Base-by-base conservation (phyloP, 2,888 invertebrate genomes). In the Lasius fuliginosus region DNA sequence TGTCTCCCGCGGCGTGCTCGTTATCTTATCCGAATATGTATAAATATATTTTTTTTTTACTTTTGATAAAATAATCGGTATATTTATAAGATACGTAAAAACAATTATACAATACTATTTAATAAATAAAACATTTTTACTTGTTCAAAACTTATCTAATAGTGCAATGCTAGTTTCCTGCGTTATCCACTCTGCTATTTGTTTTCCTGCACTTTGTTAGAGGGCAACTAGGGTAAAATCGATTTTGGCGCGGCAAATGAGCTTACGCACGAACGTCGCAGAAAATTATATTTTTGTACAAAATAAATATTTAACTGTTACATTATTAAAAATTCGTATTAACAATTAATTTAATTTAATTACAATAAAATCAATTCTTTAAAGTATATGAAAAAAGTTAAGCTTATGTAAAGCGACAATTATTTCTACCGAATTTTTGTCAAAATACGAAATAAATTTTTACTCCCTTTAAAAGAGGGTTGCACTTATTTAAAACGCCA, bases 181-280 rank as follows among this genome's bases (percentile, higher is more conserved):
- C 8, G 12, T 18, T 76, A 58, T 27, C 64, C 2, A 30, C 46
- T 4, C 3, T 33, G 46, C n/a, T 12, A 12, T 1, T 58, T 64
- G 49, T 36, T 73, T 27, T 12, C 1, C 1, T 58, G 18, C 9
- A 4, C 5, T n/a, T 58, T 40, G 40, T 12, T n/a, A 89, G 88
- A 60, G 65, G 82, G 46, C 81, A 12, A 36, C 4, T 60, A 36
- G 18, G 12, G 18, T 36, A 73, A 81, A 81, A 81, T 81, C 73
- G 46, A 81, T 81, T 49, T 40, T n/a, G 30, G 12, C 53, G 15
- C 58, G n/a, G 23, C 40, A 27, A 27, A 68, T n/a, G 0, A 53
- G n/a, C n/a, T 18, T 33, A 33, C 40, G 42, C 23, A n/a, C 6
- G 58, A 42, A 42, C 3, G 1, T 30, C 36, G 5, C 40, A 56